Percentiles rank a stretch among this genome's conserved stretches.
These are phyloP conservation scores for Pedicia rivosa DNA, from an alignment of 2,888 invertebrate species.

Conservation along the genomic window DNA sequence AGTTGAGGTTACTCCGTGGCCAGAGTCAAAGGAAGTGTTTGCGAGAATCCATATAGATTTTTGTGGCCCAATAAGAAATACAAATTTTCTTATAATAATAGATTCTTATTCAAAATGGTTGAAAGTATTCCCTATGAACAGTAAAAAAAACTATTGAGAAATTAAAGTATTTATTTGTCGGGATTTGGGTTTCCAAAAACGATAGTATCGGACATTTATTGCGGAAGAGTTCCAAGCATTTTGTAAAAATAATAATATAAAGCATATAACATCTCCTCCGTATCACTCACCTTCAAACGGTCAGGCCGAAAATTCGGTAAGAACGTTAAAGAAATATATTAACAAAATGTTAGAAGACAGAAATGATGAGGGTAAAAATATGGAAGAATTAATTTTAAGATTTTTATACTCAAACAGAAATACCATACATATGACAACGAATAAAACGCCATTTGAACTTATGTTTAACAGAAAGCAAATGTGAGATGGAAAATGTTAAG, in stretches of 20 bases:
- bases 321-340: neutral
- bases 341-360: neutral
- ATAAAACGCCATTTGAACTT: neutral
- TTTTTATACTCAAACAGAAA: neutral
- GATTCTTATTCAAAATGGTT: slow-evolving; percentile 13
- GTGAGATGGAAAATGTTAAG: neutral
- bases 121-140: slow-evolving; percentile 10
- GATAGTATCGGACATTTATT: slow-evolving; percentile 12
- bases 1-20: slow-evolving; percentile 8
- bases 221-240: slow-evolving; percentile 11
- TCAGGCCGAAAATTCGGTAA: slow-evolving; percentile 1
- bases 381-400: neutral
- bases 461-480: neutral
- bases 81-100: slow-evolving; percentile 7
- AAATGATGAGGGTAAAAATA: neutral
- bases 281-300: slow-evolving; percentile 3
- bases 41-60: slow-evolving; percentile 11
- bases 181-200: slow-evolving; percentile 12
- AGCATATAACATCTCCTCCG: slow-evolving; percentile 9
- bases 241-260: slow-evolving; percentile 11
- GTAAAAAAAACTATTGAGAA: slow-evolving; percentile 7
- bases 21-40: slow-evolving; percentile 9
- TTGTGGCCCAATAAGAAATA: slow-evolving; percentile 1
- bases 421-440: neutral
- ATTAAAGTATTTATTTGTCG: slow-evolving; percentile 13